These are phyloP conservation scores for Arrhamphus sclerolepis DNA, from an alignment of 2,797 vertebrate genomes.

Conservation along the genomic window DNA sequence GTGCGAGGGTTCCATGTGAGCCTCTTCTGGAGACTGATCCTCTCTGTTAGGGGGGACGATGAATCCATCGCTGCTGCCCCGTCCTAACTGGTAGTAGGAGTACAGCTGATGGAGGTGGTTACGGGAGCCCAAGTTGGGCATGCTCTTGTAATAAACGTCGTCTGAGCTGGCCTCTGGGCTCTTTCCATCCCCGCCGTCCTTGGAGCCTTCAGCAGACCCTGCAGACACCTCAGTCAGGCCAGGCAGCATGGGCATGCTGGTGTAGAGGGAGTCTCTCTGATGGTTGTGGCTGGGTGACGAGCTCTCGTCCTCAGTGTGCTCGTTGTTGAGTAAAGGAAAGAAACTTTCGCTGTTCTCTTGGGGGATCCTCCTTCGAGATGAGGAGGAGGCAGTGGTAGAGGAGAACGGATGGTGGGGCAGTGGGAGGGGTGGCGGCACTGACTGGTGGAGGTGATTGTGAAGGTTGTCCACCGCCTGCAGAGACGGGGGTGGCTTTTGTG, in stretches of 20 bases:
- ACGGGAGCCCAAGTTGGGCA: slow-evolving; percentile 96
- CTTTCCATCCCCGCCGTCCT: slow-evolving; percentile 78
- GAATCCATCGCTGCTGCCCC: slow-evolving; percentile 97
- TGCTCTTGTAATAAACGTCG: slow-evolving; percentile 99
- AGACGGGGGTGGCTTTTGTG: slow-evolving; percentile 80
- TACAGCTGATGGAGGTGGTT: slow-evolving; percentile 95
- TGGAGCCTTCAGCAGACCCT: slow-evolving; percentile 50
- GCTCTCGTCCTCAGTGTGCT: slow-evolving; percentile 90
- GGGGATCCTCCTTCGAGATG: slow-evolving; percentile 87
- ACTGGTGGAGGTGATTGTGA: slow-evolving; percentile 83
- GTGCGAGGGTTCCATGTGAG: slow-evolving; percentile 88
- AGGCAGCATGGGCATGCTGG: slow-evolving; percentile 93
- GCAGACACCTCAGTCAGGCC: slow-evolving; percentile 79
- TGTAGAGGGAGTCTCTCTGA: slow-evolving; percentile 95
- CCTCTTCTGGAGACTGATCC: slow-evolving; percentile 86
- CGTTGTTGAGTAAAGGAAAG: slow-evolving; percentile 93
- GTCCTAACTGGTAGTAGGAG: slow-evolving; percentile 95
- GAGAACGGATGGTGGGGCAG: slow-evolving; percentile 79
- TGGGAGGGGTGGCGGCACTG: slow-evolving; percentile 75
- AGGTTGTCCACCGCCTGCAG: slow-evolving; percentile 82
- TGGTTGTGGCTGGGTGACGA: slow-evolving; percentile 80
- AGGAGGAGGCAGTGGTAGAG: slow-evolving; percentile 78
- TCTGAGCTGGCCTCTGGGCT: slow-evolving; percentile 83
- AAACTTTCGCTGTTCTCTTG: slow-evolving; percentile 98
- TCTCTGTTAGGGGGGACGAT: slow-evolving; percentile 93